Conservation (phyloP, 2,888 invertebrate species). For the Nemurella pictetii region DNA sequence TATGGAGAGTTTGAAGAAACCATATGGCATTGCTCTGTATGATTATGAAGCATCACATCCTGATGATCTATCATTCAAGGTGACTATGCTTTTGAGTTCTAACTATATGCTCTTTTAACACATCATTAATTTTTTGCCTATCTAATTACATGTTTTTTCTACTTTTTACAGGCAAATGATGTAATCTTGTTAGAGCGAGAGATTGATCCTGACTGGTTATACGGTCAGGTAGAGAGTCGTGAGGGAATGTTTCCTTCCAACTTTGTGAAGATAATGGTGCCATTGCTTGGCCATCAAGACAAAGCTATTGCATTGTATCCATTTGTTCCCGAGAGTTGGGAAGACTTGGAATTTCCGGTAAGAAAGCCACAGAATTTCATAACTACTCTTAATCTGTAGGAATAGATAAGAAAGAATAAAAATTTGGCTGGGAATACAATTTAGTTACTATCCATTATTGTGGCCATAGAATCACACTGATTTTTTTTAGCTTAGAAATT, state of each 20-base stretch:
- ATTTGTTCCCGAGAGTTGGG: slow-evolving; percentile 65
- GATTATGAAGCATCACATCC: slow-evolving; percentile 74
- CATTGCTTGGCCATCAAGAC: slow-evolving; percentile 55
- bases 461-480: too few species aligned
- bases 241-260: slow-evolving; percentile 83
- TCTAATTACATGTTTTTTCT: not conserved
- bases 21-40: slow-evolving; percentile 77
- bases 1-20: slow-evolving; percentile 45
- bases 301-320: slow-evolving; percentile 69
- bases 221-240: slow-evolving; percentile 68
- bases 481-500: too few species aligned
- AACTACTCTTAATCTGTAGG: too few species aligned
- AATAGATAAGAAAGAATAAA: too few species aligned
- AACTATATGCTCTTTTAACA: too few species aligned
- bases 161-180: slow-evolving; percentile 66
- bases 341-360: slow-evolving; percentile 62
- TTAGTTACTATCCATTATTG: too few species aligned
- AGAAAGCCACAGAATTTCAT: slow-evolving; percentile 34
- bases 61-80: slow-evolving; percentile 79
- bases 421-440: too few species aligned
- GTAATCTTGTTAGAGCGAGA: slow-evolving; percentile 69
- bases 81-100: slow-evolving; percentile 54
- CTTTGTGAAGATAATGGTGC: slow-evolving; percentile 76
- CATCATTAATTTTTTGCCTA: slow-evolving; percentile 18
- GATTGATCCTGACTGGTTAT: slow-evolving; percentile 79